phyloP scores from a whole-genome alignment of 2,888 invertebrate species.

The Drosophila borborema region DNA sequence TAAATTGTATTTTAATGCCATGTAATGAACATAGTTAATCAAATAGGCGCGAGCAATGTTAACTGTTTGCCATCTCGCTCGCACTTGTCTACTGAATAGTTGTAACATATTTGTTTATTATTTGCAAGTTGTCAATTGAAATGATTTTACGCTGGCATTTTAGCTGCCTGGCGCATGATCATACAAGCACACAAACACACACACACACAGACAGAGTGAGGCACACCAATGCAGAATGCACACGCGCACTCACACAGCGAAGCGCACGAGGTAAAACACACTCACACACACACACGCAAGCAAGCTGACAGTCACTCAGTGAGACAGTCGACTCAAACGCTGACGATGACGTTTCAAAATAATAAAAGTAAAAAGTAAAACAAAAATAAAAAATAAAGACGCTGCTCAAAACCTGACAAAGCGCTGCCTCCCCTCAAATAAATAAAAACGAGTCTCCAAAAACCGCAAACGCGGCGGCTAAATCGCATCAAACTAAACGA shows the following conservation, averaged over 20 bases:
- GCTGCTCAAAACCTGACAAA: constrained; percentile 26
- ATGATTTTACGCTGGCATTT: constrained; percentile 52
- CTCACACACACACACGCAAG: constrained; percentile 19
- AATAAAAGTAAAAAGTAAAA: neutral
- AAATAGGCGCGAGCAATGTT: constrained; percentile 1
- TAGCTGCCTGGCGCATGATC: constrained; percentile 69
- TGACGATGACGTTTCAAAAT: constrained; percentile 70
- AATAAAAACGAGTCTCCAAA: neutral
- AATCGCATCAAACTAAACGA: constrained; percentile 39
- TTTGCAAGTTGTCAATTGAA: constrained; percentile 67
- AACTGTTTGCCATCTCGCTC: neutral
- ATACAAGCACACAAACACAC: constrained; percentile 32
- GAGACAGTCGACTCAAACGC: constrained; percentile 56
- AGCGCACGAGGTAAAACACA: constrained; percentile 21
- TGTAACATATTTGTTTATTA: constrained; percentile 52
- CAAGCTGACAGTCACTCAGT: constrained; percentile 11
- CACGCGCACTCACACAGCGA: constrained; percentile 69
- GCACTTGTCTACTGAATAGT: neutral
- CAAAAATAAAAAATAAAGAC: constrained; percentile 25
- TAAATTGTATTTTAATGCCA: constrained; percentile 1
- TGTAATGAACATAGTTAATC: constrained; percentile 13
- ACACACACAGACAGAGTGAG: constrained; percentile 4
- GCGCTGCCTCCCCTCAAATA: neutral
- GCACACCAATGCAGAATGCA: constrained; percentile 51
- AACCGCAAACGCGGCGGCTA: constrained; percentile 2